A percentile compares a stretch with the other conserved stretches of the same genome.
Evolutionary conservation across 2,797 vertebrate genomes (phyloP).

Genomic region (Clarias pachynema): DNA sequence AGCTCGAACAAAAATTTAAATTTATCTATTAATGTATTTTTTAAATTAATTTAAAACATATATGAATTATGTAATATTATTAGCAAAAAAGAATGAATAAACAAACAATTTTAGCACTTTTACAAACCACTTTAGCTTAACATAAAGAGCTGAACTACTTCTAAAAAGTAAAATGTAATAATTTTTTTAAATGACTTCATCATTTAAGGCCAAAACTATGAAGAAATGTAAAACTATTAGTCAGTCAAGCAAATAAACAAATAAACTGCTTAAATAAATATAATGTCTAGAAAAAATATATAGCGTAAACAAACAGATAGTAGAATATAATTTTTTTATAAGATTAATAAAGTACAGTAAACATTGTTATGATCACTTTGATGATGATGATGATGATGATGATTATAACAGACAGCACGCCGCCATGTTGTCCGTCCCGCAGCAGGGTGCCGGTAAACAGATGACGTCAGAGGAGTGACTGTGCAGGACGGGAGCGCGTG

Average conservation of each 20-base stretch:
- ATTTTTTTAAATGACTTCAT: background rate
- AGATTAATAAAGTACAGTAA: no score
- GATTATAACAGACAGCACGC: background rate
- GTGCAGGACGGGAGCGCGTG: background rate
- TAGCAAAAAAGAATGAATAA: background rate
- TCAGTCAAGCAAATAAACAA: background rate
- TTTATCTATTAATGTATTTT: no score
- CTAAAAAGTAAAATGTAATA: rapidly evolving
- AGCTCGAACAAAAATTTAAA: no score
- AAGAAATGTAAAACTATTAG: no score
- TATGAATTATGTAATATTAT: background rate
- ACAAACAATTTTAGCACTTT: background rate
- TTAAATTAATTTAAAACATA: no score
- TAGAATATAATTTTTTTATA: no score
- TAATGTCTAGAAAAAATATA: no score
- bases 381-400: no score
- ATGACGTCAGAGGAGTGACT: conserved; percentile 22
- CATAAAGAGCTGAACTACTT: background rate
- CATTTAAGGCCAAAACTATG: no score
- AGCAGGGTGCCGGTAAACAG: background rate
- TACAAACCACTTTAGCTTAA: background rate
- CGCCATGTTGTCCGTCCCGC: conserved; percentile 9
- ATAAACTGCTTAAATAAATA: background rate
- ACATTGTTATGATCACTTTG: no score
- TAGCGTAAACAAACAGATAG: no score